Base-by-base conservation (phyloP, 2,888 invertebrate genomes). In the Eupithecia exiguata region DNA sequence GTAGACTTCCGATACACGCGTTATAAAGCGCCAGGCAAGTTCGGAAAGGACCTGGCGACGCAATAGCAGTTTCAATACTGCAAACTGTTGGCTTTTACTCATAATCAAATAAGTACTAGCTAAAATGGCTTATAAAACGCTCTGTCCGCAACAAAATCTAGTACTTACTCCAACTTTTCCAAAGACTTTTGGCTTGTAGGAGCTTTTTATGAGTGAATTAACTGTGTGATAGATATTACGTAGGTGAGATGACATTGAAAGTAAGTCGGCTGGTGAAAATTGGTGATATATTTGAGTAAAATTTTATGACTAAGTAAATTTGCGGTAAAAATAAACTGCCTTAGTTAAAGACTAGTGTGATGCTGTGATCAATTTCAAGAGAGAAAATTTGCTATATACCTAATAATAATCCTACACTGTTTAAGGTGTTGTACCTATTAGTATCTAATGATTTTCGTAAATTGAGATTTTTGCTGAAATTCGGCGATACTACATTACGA, bases 161-260 rank as follows among this genome's bases (percentile, higher is more conserved):
- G 7, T n/a, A n/a, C 49, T n/a, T n/a, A n/a, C n/a, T 9, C 38
- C 36, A 65, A 5, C 9, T 38, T 65, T 62, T 62, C 58, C 12
- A 70, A 75, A 71, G 62, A 76, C 73, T 76, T 76, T 72, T 76
- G 71, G 74, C 72, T 74, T 74, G 72, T 74, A 70, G 74, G 74
- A 53, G 58, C 21, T 67, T 69, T 67, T 10, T 66, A 62, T 35
- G 67, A 38, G 70, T 71, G 69, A 40, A 62, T 35, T 49, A 70
- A 63, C 40, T 43, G 21, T 71, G 71, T 65, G 68, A 68, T 66
- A 65, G 58, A 53, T 38, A 68, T n/a, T 16, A 68, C 1, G n/a
- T 53, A 68, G 30, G 18, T 63, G 36, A n/a, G n/a, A 46, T 46
- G 46, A 46, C 9, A 25, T 14, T 30, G 25, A 61, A 30, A 61